Base-by-base conservation (phyloP, 2,797 vertebrate species). In the Lophius americanus region DNA sequence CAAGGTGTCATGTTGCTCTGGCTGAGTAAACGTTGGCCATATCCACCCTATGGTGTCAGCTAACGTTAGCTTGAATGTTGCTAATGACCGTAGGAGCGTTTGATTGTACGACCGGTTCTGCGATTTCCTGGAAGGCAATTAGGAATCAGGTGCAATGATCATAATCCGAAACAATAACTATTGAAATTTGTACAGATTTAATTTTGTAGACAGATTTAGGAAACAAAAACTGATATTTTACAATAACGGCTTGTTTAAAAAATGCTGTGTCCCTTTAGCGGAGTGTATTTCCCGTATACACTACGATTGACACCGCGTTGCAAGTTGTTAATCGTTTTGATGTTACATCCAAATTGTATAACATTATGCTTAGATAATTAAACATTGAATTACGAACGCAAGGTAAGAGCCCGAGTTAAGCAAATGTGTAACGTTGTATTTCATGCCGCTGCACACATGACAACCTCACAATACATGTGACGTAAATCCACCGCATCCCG, bases 11-110 rank as follows among this genome's bases (percentile, higher is more conserved):
- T 54, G 48, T n/a, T 56, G 41, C 69, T 38, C 69, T 66, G 41
- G 38, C 60, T 52, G 41, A 56, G 12, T 57, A 50, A 61, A 46
- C 11, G 14, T 50, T 43, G 51, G 57, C 12, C 11, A 0, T 35
- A 5, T 50, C 39, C 46, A n/a, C 36, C 6, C 66, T 58, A 32
- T 23, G 23, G 57, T 56, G 48, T 60, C 23, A 5, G 78, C 70
- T 79, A 77, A 60, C 81, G 42, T 88, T 89, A 89, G 79, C 66
- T 38, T 11, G 23, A 23, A 23, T 23, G 23, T 23, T 23, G 14
- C 48, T 33, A 13, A 47, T 36, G 48, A 51, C 23, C 5, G 41
- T 3, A 8, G 75, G 67, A 64, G 77, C 79, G 68, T 51, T 85
- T 52, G 73, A 68, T 80, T 70, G 5, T 3, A 0, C 1, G 4